These are phyloP conservation scores for Myxocyprinus asiaticus DNA, from an alignment of 2,113 vertebrate species.

Conservation along the genomic window DNA sequence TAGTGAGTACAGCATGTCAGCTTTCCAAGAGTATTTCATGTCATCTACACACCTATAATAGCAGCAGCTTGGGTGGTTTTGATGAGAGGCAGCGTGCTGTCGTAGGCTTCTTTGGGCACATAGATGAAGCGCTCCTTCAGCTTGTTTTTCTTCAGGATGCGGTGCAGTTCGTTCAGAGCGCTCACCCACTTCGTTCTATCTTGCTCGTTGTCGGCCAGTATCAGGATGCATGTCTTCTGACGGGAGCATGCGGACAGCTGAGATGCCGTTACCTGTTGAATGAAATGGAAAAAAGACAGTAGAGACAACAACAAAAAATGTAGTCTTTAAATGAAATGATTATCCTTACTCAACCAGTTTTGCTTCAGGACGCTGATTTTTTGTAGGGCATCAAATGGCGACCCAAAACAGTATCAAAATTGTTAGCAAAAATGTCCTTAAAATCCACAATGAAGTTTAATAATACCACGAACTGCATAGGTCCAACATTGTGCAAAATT, in stretches of 20 bases:
- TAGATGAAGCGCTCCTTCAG: slow-evolving; percentile 96
- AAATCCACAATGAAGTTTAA: too few species aligned
- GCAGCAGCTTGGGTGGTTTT: slow-evolving; percentile 95
- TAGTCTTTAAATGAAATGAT: too few species aligned
- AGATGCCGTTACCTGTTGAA: slow-evolving; percentile 90
- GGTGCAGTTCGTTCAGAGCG: slow-evolving; percentile 90
- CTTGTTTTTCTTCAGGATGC: slow-evolving; percentile 96
- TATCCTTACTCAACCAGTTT: too few species aligned
- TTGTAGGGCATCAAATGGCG: too few species aligned
- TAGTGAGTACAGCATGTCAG: too few species aligned
- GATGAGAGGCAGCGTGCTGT: slow-evolving; percentile 96
- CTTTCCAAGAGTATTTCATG: too few species aligned
- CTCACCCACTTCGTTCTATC: slow-evolving; percentile 96
- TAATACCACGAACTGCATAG: too few species aligned
- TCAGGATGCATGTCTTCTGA: slow-evolving; percentile 91
- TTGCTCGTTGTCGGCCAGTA: slow-evolving; percentile 92
- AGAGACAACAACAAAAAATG: too few species aligned
- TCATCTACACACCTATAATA: slow-evolving; percentile 84
- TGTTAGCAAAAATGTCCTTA: too few species aligned
- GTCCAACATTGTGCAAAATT: too few species aligned
- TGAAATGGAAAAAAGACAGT: neutral
- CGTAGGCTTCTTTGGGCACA: slow-evolving; percentile 95
- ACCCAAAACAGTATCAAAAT: too few species aligned
- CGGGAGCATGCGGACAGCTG: slow-evolving; percentile 87
- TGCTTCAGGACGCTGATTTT: too few species aligned